Base-by-base conservation (phyloP, 2,888 invertebrate genomes). In the Celastrina argiolus region DNA sequence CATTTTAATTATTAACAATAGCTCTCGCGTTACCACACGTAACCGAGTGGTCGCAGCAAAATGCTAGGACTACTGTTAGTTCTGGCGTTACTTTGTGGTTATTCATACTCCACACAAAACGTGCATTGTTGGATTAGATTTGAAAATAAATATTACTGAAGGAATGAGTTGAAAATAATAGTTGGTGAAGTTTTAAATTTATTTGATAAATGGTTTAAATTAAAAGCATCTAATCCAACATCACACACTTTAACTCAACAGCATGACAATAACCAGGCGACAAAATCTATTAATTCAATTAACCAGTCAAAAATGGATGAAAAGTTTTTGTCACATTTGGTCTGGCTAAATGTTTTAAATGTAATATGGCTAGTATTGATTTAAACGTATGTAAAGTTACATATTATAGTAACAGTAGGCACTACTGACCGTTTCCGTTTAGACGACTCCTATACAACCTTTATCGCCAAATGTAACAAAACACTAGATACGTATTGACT, bases 211-310 rank as follows among this genome's bases (percentile, higher is more conserved):
- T 63, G 69, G 67, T 69, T 69, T 68, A 67, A 67, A 56, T 69
- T 10, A 34, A 28, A 59, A n/a, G 18, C 12, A 16, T 34, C 36
- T 61, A 61, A 39, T 61, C 16, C 22, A 61, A 61, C 61, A 61
- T 61, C 22, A 22, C 61, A 18, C 34, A 39, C 12, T 34, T 58
- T 36, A 12, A 18, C 36, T 39, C 16, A 59, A 59, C 34, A 61
- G 39, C 66, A 67, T 70, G 56, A 69, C 66, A 65, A 73, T 73
- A 77, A 83, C 85, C 87, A 88, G 87, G 84, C 84, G 80, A 82
- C 84, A 83, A 85, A 87, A 86, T 84, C 81, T 79, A 76, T 74
- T 76, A 78, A 82, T 83, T 84, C 82, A 82, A 69, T 71, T 71
- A 69, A 72, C 71, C 70, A 75, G 74, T 70, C 70, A 72, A 72